A percentile compares a stretch with the other conserved stretches of the same genome.
Conservation (phyloP, 2,113 vertebrate species). For the Anhinga rufa region DNA sequence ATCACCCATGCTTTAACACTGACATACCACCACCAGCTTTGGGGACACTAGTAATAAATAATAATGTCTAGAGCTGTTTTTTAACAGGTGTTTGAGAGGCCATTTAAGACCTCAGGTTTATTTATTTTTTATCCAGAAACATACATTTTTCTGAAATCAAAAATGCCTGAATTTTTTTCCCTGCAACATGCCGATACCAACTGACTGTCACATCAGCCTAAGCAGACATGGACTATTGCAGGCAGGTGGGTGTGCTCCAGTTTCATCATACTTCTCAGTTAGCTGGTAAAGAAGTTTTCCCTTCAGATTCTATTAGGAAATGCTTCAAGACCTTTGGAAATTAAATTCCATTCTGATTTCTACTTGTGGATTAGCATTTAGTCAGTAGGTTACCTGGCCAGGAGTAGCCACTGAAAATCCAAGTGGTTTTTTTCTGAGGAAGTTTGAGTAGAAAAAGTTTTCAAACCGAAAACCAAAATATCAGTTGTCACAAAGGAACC, state of each 20-base stretch:
- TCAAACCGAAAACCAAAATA: not conserved
- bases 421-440: not conserved
- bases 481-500: not conserved
- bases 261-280: not conserved
- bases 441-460: not conserved
- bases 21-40: not conserved
- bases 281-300: not conserved
- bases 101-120: not conserved
- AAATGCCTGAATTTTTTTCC: not conserved
- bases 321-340: not conserved
- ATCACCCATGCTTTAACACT: not conserved
- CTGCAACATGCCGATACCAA: too few species aligned
- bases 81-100: not conserved
- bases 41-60: not conserved
- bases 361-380: not conserved
- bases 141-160: not conserved
- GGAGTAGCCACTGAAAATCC: not conserved
- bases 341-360: not conserved
- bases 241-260: not conserved
- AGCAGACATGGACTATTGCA: not conserved
- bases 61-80: not conserved
- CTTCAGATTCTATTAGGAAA: not conserved
- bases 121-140: not conserved
- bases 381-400: not conserved
- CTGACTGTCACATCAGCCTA: not conserved